Percentiles rank a stretch among this genome's conserved stretches.
phyloP scores from a whole-genome alignment of 1,140 invertebrate genomes.

The Brachystomella parvula region DNA sequence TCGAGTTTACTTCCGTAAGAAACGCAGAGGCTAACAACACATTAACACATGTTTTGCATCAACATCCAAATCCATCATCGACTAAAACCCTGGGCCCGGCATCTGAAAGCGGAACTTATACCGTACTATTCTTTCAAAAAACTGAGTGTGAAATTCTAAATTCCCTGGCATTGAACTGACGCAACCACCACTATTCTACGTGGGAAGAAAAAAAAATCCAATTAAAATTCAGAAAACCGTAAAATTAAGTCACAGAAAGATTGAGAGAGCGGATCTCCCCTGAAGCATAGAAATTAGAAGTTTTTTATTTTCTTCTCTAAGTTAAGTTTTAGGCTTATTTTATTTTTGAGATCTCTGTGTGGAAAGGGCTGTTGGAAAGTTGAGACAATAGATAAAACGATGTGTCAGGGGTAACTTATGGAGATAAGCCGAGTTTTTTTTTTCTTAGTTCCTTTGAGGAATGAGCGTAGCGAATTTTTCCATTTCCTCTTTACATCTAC shows the following conservation, averaged over 20 bases:
- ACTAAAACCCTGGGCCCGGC: too few species aligned
- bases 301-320: not conserved
- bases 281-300: not conserved
- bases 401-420: slow-evolving; percentile 8
- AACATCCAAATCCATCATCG: slow-evolving; percentile 32
- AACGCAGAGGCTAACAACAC: slow-evolving; percentile 30
- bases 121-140: too few species aligned
- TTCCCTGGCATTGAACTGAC: too few species aligned
- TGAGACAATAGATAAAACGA: slow-evolving; percentile 5
- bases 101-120: too few species aligned
- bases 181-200: slow-evolving; percentile 23
- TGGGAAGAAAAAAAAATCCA: slow-evolving; percentile 3
- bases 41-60: slow-evolving; percentile 37
- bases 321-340: not conserved
- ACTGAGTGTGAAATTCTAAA: too few species aligned
- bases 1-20: not conserved
- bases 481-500: too few species aligned
- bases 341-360: not conserved
- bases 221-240: not conserved
- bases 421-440: not conserved
- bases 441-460: not conserved
- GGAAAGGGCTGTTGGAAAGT: not conserved
- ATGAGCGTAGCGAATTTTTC: slow-evolving; percentile 10
- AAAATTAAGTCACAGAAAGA: not conserved
- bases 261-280: not conserved